A percentile compares a stretch with the other conserved stretches of the same genome.
Evolutionary conservation across 2,797 vertebrate species (phyloP).

Genomic region (Argentina silus): DNA sequence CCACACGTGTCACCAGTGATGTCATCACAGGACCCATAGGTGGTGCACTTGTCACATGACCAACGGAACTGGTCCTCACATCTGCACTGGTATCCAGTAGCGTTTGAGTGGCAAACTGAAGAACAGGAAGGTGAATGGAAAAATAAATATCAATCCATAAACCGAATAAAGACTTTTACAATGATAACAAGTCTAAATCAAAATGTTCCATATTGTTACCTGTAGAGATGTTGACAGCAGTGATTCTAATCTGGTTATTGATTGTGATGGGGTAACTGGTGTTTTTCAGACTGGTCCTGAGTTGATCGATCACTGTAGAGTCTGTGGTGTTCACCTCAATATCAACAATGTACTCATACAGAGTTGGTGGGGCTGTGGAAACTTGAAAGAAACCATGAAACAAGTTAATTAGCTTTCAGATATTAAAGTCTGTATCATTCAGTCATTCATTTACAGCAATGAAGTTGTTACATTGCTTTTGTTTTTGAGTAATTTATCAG

Average conservation of each 20-base stretch:
- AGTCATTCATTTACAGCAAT: too few relatives aligned
- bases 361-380: background rate
- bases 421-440: background rate
- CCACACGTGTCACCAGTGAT: constrained; percentile 51
- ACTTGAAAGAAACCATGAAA: background rate
- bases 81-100: constrained; percentile 67
- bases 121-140: background rate
- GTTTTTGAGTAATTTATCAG: too few relatives aligned
- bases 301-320: background rate
- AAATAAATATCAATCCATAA: background rate
- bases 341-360: constrained; percentile 17
- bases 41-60: constrained; percentile 64
- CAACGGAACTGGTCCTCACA: constrained; percentile 82
- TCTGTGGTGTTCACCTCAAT: constrained; percentile 14
- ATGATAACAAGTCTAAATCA: background rate
- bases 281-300: constrained; percentile 13
- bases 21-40: constrained; percentile 56
- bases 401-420: background rate
- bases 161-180: background rate
- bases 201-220: constrained; percentile 1
- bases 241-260: constrained; percentile 18
- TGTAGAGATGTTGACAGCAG: constrained; percentile 24
- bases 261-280: constrained; percentile 12
- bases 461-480: too few relatives aligned
- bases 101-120: constrained; percentile 76